Evolutionary conservation across 2,113 vertebrate genomes (phyloP).

Genomic region (Echinops telfairi): DNA sequence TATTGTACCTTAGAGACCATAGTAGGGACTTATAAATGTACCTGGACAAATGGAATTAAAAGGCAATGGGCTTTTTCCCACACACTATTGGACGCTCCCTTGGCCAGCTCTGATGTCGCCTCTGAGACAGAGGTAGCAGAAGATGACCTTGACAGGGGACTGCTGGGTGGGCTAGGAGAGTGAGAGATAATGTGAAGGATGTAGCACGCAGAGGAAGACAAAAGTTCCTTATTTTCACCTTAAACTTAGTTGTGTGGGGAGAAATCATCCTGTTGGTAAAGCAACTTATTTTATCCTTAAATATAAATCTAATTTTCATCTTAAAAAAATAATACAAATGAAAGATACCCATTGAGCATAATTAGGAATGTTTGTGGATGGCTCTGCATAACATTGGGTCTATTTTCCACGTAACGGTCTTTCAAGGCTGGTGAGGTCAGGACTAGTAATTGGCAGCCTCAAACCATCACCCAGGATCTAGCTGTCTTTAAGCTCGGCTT

Average conservation of each 20-base stretch:
- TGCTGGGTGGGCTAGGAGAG: background rate
- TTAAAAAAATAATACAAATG: slow-evolving; percentile 7
- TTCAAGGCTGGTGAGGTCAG: no score
- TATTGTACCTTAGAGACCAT: no score
- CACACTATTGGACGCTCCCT: no score
- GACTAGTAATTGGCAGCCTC: no score
- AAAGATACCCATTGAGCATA: background rate
- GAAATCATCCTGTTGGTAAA: background rate
- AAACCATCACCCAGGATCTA: background rate
- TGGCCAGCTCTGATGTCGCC: no score
- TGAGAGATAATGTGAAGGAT: background rate
- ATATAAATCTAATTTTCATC: background rate
- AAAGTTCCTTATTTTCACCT: background rate
- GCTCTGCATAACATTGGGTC: background rate
- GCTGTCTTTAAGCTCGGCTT: background rate
- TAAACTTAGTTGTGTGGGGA: background rate
- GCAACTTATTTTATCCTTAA: background rate
- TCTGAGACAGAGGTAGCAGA: background rate
- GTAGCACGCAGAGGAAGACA: background rate
- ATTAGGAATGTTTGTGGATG: background rate
- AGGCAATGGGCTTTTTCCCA: no score
- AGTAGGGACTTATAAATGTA: no score
- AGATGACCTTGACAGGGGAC: background rate
- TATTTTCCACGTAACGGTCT: background rate
- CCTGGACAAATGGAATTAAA: no score